Evolutionary conservation across 2,888 invertebrate genomes (phyloP), one percentile per base, ranked within the genome.

Genomic region (Oscheius onirici): DNA sequence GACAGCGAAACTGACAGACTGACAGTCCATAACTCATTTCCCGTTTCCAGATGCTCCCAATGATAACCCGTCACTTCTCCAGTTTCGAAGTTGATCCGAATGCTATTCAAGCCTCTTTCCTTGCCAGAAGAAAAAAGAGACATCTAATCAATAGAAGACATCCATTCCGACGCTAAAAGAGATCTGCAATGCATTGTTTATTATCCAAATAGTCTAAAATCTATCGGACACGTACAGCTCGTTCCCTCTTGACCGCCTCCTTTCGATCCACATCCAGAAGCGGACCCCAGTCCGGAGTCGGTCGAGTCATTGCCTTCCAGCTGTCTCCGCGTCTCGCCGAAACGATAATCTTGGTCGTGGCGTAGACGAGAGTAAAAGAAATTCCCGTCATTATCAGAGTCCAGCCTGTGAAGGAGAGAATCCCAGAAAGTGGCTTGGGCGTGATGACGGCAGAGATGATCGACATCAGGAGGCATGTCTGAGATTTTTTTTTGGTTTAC

Each of bases 231-330:
- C 60, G 11, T 20, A 24, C 44, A 13, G 41, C 60, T 20, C 60
- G 17, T 22, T 60, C 44, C 24, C 20, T 44, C 43, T 44, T 40
- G 20, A 41, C 43, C 0, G 43, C 43, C 22, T 11, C 15, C 11
- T 43, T 20, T 1, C 60, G 41, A 41, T 60, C 44, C 43, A 22
- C 60, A 8, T 60, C 60, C 22, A 44, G 24, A 15, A 60, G 41
- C n/a, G 60, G 60, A 8, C 60, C 60, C 43, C 44, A 60, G 13
- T 60, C 43, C n/a, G 60, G 43, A 2, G 20, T 24, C 24, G 60
- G 43, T 10, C n/a, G 15, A 17, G 17, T 20, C 13, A 60, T n/a
- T 3, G 22, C n/a, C 43, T 44, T 22, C 60, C 60, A 60, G 24
- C 22, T 17, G 13, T 60, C 43, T 24, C 26, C 20, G 2, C 22